A percentile compares a stretch with the other conserved stretches of the same genome.
Conservation (phyloP, 2,888 invertebrate genomes). For the Himalopsyche japonica region DNA sequence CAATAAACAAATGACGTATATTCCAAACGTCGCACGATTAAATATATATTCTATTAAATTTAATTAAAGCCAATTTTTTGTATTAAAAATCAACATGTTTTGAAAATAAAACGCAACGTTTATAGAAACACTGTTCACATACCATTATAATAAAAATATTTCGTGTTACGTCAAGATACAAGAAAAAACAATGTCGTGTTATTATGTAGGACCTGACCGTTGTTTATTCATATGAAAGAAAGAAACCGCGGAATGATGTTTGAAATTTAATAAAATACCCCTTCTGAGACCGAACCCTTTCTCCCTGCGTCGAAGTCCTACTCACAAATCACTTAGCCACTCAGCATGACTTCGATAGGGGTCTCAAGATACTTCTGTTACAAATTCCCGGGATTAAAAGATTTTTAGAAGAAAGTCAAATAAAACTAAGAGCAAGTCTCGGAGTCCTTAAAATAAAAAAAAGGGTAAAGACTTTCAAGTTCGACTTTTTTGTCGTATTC, state of each 20-base stretch:
- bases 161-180: neutral
- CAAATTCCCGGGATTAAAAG: neutral
- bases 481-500: no score
- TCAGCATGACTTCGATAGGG: neutral
- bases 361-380: neutral
- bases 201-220: neutral
- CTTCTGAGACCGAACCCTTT: neutral
- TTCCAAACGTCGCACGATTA: no score
- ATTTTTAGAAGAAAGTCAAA: neutral
- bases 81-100: no score
- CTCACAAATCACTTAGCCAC: constrained; percentile 8
- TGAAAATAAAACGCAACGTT: no score
- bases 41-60: no score
- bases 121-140: neutral
- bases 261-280: constrained; percentile 18
- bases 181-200: neutral
- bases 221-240: neutral
- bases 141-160: neutral
- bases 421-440: neutral
- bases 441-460: neutral
- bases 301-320: neutral
- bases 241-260: neutral
- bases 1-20: no score
- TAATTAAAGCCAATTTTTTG: no score
- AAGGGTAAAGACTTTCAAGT: neutral